phyloP scores from a whole-genome alignment of 2,113 vertebrate species.

The Drymodes brunneopygia region DNA sequence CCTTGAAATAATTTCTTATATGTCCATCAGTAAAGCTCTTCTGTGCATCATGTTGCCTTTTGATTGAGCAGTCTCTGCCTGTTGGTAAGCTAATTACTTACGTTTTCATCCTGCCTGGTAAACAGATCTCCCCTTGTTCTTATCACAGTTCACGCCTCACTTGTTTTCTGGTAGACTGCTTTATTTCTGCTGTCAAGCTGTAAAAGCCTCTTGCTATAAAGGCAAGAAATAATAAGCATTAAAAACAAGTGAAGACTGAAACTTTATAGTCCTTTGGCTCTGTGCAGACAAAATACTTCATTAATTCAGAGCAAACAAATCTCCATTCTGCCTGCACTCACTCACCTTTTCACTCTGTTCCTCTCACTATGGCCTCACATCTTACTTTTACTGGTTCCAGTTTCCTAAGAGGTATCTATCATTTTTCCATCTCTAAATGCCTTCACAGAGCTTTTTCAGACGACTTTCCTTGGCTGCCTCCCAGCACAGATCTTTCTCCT shows the following conservation, averaged over 20 bases:
- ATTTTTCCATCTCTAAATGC: not conserved
- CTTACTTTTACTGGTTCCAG: not conserved
- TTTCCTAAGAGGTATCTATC: not conserved
- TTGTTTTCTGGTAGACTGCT: not conserved
- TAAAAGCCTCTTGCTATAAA: not conserved
- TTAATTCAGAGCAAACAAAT: not conserved
- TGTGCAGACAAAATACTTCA: not conserved
- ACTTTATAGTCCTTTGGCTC: not conserved
- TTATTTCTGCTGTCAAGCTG: not conserved
- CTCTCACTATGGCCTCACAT: not conserved
- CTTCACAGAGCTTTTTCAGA: not conserved
- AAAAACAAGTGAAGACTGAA: not conserved
- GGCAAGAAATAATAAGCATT: not conserved
- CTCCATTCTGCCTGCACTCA: not conserved
- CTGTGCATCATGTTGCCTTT: not conserved
- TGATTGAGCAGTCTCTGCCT: not conserved
- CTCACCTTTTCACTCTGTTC: not conserved
- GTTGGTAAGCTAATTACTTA: conserved; percentile 3
- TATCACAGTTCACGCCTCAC: accelerated
- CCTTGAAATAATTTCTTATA: not conserved
- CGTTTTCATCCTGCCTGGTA: conserved; percentile 22
- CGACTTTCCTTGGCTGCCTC: not conserved
- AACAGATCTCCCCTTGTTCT: conserved; percentile 15
- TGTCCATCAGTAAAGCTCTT: not conserved
- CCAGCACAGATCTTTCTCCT: not conserved